Conservation (phyloP, 2,797 vertebrate genomes). For the Sarcoramphus papa region DNA sequence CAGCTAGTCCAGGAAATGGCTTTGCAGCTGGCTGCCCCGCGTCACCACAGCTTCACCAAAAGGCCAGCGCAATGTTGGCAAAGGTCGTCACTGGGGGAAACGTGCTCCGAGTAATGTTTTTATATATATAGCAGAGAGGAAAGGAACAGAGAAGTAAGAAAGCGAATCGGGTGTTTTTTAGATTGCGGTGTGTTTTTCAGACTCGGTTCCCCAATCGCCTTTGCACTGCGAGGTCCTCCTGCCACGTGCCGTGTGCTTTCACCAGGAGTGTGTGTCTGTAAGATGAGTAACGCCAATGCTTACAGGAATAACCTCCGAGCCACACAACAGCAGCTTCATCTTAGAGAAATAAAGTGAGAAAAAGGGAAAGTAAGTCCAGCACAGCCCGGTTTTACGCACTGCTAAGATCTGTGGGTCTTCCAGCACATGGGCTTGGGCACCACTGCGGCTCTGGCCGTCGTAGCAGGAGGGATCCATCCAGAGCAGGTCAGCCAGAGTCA, state of each 20-base stretch:
- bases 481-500: background rate
- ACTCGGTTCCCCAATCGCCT: accelerated
- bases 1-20: background rate
- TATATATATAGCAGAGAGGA: background rate
- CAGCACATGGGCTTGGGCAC: background rate
- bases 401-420: background rate
- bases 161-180: accelerated
- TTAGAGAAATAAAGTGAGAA: background rate
- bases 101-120: background rate
- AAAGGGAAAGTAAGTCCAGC: background rate
- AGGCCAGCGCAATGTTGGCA: accelerated
- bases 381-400: accelerated
- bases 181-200: background rate
- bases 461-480: background rate
- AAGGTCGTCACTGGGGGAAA: background rate
- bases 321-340: background rate
- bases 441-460: accelerated
- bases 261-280: background rate
- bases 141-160: background rate
- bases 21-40: background rate
- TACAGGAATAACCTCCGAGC: background rate
- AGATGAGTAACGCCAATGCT: background rate
- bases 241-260: accelerated
- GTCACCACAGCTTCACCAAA: background rate
- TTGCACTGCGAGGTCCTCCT: accelerated